phyloP scores from a whole-genome alignment of 1,140 invertebrate species.

The Brachionus koreanus region DNA sequence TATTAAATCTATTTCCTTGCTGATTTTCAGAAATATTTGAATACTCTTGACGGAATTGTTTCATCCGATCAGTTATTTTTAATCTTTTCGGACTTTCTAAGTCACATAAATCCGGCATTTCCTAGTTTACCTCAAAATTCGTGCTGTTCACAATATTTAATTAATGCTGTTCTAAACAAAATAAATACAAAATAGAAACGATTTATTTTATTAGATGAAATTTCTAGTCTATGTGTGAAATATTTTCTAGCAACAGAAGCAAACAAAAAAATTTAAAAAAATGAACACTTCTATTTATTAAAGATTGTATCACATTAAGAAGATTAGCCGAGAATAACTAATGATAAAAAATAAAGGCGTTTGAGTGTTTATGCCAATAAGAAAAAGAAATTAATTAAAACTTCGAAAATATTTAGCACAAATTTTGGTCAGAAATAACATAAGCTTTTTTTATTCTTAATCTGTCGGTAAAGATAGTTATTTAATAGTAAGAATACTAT shows the following conservation, averaged over 20 bases:
- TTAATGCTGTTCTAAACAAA: neutral
- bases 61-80: constrained; percentile 5
- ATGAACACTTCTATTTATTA: neutral
- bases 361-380: neutral
- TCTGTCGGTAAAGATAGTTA: neutral
- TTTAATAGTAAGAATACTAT: neutral
- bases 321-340: neutral
- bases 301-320: neutral
- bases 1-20: constrained; percentile 4
- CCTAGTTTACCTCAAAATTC: neutral
- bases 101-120: neutral
- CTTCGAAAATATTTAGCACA: neutral
- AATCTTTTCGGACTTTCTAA: neutral
- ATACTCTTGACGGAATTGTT: constrained; percentile 3
- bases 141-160: neutral
- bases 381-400: neutral
- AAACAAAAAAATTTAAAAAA: too few relatives aligned
- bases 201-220: neutral
- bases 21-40: neutral
- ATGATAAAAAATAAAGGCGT: neutral
- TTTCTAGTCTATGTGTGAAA: neutral
- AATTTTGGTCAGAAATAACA: neutral
- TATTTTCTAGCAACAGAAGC: neutral
- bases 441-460: neutral
- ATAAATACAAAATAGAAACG: too few relatives aligned